A percentile compares a stretch with the other conserved stretches of the same genome.
Conservation (phyloP, 2,113 vertebrate genomes). For the Climacteris rufus region DNA sequence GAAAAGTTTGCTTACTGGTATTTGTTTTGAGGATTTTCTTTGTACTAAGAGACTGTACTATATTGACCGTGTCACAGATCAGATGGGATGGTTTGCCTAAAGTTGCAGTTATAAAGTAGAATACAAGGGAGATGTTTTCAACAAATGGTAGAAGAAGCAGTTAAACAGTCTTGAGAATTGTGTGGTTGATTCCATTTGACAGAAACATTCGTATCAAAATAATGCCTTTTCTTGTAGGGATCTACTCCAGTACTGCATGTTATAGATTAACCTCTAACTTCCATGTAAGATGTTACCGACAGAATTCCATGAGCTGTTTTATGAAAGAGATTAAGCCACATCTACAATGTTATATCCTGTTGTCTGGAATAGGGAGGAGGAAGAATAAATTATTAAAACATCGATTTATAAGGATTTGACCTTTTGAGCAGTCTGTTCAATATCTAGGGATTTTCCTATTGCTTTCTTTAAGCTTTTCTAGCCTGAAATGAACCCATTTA, state of each 20-base stretch:
- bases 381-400: background rate
- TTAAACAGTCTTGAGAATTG: background rate
- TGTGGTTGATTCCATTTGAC: background rate
- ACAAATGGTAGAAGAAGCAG: background rate
- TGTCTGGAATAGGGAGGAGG: background rate
- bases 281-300: accelerated
- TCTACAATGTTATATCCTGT: background rate
- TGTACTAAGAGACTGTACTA: background rate
- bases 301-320: background rate
- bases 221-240: background rate
- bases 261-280: background rate
- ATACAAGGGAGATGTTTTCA: background rate
- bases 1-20: background rate
- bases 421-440: background rate
- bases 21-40: background rate
- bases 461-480: background rate
- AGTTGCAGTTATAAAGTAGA: background rate
- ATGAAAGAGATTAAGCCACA: background rate
- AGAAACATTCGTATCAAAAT: background rate
- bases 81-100: background rate
- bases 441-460: background rate
- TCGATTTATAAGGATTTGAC: background rate
- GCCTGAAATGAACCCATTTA: background rate
- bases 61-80: background rate
- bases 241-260: background rate